Evolutionary conservation across 2,888 invertebrate species (phyloP), one percentile per base, ranked within the genome.

Genomic region (Tinea pellionella): DNA sequence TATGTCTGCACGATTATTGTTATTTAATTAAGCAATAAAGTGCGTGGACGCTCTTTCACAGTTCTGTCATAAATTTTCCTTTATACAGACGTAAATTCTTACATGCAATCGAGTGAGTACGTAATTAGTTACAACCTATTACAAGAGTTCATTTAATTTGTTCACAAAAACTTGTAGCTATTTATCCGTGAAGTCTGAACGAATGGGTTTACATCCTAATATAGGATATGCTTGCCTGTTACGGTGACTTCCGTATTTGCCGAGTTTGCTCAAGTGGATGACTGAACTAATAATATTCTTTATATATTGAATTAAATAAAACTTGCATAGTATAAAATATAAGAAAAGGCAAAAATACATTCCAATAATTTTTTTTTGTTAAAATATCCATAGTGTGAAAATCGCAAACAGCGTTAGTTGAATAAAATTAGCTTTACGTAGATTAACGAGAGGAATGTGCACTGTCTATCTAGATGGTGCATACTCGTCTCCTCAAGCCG

Each of bases 81-180:
- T 47, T 47, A 47, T 47, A 47, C 47, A 47, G 47, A 47, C 47
- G 47, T 47, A 47, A 15, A 47, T 47, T 16, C 15, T 47, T 47
- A 47, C 47, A 47, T 47, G 47, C 47, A 47, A 47, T 47, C 47
- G 13, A 47, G 47, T 47, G n/a, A 47, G 47, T 47, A 16, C 47
- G 47, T 47, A 16, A 47, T 53, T 24, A 53, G 53, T n/a, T 53
- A 47, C 15, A 53, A 53, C 24, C 18, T 53, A 53, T 53, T 53
- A 53, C 53, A 53, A n/a, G 53, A 24, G 53, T 53, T 53, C n/a
- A 24, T 24, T 53, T 53, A 24, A 53, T 53, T 53, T 24, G 53
- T 53, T 16, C 13, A 16, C 12, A 53, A 53, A 53, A 53, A 53
- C 53, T 24, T 24, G 53, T 6, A 9, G 47, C 18, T 47, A 13